Base-by-base conservation (phyloP, 2,113 vertebrate species). In the Rafetus swinhoei region DNA sequence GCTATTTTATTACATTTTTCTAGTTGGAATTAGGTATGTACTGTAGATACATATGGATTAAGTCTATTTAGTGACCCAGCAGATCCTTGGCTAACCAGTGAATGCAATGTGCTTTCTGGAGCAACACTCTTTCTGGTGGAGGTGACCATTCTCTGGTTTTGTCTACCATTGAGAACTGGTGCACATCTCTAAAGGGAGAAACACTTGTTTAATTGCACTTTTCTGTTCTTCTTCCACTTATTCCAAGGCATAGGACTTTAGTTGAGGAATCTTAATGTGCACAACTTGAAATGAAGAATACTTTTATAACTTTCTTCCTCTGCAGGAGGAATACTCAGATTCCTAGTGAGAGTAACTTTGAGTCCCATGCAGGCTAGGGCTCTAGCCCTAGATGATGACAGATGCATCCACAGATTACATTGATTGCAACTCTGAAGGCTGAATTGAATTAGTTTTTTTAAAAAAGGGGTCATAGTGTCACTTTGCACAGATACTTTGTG, bases 51-150 rank as follows among this genome's bases (percentile, higher is more conserved):
- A 24, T 35, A 4, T 12, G 9, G 0, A 6, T 88, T 69, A 65
- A 85, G 24, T 1, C 60, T 94, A 81, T 96, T 95, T 87, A 77
- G 55, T 27, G 45, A 93, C 21, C 45, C 60, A 59, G 21, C 27
- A 2, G 82, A 16, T 74, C 25, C 82, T 88, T 39, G 90, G 5
- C 39, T 87, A 79, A 25, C n/a, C 1, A 9, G 59, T 24, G 57
- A 29, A 0, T 1, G 53, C 19, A 19, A 69, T 27, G 5, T 69
- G 25, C 18, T 87, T 86, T 22, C 32, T 89, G 39, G 85, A 86
- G 18, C 8, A 88, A 4, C 0, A 3, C 3, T 93, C 21, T 76
- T 89, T 91, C 76, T 92, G 21, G 14, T 57, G 35, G 6, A 15
- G 60, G 11, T 2, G 1, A 76, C 0, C 27, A 81, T 7, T 9